These are phyloP conservation scores for Pitta sordida DNA, from an alignment of 2,113 vertebrate species.

Conservation along the genomic window DNA sequence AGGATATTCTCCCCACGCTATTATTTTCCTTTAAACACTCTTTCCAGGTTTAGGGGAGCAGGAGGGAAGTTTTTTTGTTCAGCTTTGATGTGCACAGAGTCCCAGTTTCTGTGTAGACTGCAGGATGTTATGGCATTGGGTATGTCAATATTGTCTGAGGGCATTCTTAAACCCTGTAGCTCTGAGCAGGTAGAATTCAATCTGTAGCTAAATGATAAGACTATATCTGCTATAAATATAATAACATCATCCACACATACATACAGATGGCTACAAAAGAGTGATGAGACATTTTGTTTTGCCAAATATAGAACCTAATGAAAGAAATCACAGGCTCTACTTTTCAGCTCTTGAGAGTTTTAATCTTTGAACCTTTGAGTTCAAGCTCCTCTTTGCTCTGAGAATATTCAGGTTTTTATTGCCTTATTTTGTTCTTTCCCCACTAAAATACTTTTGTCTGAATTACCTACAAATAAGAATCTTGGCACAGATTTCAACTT, in stretches of 20 bases:
- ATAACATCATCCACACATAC: background rate
- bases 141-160: conserved; percentile 4
- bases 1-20: background rate
- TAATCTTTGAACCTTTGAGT: background rate
- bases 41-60: background rate
- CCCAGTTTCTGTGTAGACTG: background rate
- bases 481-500: background rate
- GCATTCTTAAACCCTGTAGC: background rate
- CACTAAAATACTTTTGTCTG: background rate
- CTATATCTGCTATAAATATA: conserved; percentile 32
- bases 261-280: conserved; percentile 17
- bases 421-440: background rate
- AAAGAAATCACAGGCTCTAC: background rate
- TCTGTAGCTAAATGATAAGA: conserved; percentile 44
- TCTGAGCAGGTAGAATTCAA: conserved; percentile 24
- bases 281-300: conserved; percentile 21
- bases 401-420: background rate
- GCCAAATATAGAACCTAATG: conserved; percentile 18
- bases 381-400: background rate
- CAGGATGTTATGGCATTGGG: background rate
- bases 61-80: background rate
- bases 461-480: conserved; percentile 3
- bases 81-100: background rate
- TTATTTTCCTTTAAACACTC: background rate
- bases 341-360: background rate